Evolutionary conservation across 2,113 vertebrate genomes (phyloP).

Genomic region (Rhinoptilus africanus): DNA sequence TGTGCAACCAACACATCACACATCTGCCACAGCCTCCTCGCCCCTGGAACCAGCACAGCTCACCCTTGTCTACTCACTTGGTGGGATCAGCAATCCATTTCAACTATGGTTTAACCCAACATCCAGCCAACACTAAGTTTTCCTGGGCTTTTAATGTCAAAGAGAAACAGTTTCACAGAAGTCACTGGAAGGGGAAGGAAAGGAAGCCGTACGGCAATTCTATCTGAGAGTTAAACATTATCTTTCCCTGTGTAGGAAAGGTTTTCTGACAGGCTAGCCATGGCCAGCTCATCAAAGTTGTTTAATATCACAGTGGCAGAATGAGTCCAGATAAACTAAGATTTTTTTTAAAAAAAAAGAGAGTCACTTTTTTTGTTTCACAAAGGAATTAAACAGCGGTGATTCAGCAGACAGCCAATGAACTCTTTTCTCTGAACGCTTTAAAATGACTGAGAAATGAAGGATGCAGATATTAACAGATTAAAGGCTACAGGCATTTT

Average conservation of each 20-base stretch:
- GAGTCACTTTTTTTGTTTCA: not conserved
- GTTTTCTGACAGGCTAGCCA: not conserved
- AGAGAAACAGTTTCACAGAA: not conserved
- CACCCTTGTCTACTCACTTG: not conserved
- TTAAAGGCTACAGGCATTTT: not conserved
- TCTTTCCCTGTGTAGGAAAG: not conserved
- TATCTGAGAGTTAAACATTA: not conserved
- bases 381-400: not conserved
- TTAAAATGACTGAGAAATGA: not conserved
- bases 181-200: not conserved
- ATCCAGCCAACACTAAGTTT: not conserved
- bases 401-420: not conserved
- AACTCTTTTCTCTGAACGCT: not conserved
- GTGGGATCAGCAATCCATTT: not conserved
- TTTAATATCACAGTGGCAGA: not conserved
- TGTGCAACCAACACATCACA: not conserved
- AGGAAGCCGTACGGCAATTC: not conserved
- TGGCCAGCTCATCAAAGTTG: not conserved
- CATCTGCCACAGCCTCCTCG: not conserved
- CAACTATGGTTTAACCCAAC: not conserved
- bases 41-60: accelerated
- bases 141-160: not conserved
- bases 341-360: not conserved
- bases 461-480: not conserved
- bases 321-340: not conserved